Evolutionary conservation across 1,140 invertebrate genomes (phyloP), one percentile per base, ranked within the genome.

Genomic region (Melanaphis sacchari): DNA sequence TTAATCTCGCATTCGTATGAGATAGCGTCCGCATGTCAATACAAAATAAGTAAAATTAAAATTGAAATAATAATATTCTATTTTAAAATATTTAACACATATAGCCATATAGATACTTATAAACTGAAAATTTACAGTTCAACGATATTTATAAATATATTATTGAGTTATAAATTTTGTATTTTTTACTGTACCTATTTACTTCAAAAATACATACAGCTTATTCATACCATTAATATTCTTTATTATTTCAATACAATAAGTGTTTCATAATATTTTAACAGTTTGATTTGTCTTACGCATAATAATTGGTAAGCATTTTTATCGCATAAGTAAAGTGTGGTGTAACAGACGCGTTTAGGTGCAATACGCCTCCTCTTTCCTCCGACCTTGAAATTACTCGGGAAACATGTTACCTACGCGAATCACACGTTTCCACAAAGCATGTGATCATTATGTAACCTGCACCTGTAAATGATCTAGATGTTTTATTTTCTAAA

Each of bases 351-450:
- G 31, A n/a, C 59, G 59, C n/a, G n/a, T 5, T 76, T 76, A 76
- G n/a, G 31, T 76, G n/a, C n/a, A n/a, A 36, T 54, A 93, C 91
- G 91, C 91, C 91, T 93, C 91, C 40, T 93, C 91, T 84, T 84
- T 93, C 91, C 91, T 93, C 24, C 38, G 38, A 85, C 91, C 91
- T 93, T 82, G 54, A 90, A 90, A 82, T 46, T 66, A 18, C 41
- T 24, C 40, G 40, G 43, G 22, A 36, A 92, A 26, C 36, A 31
- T 26, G 46, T 40, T 85, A 24, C 91, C 91, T 36, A 93, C 91
- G 26, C 38, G 5, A 89, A 89, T 54, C 88, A 15, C 49, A 89
- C 49, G 54, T 89, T 88, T 88, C n/a, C n/a, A 88, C n/a, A 36
- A 52, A 89, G n/a, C n/a, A 6, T 88, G 21, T 46, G 24, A 46